phyloP scores from a whole-genome alignment of 2,113 vertebrate species.

The Xenopus laevis region DNA sequence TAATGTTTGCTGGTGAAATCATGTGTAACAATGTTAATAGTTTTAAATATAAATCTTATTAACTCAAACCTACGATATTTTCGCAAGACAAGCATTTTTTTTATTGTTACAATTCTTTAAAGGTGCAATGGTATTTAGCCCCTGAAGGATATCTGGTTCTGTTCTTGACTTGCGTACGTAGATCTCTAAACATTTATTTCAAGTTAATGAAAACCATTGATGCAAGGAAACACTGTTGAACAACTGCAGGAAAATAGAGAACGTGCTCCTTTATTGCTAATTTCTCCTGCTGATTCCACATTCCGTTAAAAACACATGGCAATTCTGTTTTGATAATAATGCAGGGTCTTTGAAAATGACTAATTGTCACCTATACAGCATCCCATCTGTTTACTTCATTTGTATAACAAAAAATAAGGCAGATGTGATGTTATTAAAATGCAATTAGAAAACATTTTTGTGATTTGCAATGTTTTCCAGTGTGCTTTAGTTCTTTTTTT shows the following conservation, averaged over 20 bases:
- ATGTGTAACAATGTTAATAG: too few species aligned
- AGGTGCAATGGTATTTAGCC: too few species aligned
- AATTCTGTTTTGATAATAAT: constrained; percentile 14
- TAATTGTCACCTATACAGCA: constrained; percentile 36
- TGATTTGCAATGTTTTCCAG: constrained; percentile 39
- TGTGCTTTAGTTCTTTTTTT: constrained; percentile 3
- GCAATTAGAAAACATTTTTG: constrained; percentile 31
- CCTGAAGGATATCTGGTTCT: not conserved
- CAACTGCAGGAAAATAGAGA: not conserved
- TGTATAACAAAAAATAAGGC: constrained; percentile 31
- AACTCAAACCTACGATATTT: too few species aligned
- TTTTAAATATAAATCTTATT: too few species aligned
- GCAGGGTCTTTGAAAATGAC: not conserved
- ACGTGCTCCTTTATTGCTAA: fast-evolving
- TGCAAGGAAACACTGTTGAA: constrained; percentile 7
- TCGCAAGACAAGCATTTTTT: too few species aligned
- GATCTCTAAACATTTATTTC: constrained; percentile 20
- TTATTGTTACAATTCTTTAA: too few species aligned
- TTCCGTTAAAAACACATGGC: constrained; percentile 14
- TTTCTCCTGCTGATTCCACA: not conserved
- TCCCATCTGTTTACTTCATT: constrained; percentile 49
- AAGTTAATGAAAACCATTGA: constrained; percentile 37
- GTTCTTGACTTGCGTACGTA: not conserved
- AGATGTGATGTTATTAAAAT: constrained; percentile 47
- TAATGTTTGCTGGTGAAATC: too few species aligned